Evolutionary conservation across 2,888 invertebrate genomes (phyloP).

Genomic region (Rhagonycha fulva): DNA sequence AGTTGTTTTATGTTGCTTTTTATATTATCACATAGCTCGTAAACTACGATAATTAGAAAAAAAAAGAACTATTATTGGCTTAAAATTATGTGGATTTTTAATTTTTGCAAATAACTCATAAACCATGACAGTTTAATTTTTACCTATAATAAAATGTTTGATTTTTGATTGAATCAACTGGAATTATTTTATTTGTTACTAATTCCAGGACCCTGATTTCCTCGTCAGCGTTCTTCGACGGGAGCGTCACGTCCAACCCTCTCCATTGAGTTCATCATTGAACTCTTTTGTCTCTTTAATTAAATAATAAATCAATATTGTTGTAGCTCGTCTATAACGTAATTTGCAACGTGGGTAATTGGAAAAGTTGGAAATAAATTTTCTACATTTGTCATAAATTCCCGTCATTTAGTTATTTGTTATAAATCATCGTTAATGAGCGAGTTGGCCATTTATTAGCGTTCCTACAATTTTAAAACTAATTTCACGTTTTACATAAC

Average conservation of each 20-base stretch:
- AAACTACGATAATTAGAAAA: too few relatives aligned
- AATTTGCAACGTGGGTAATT: background rate
- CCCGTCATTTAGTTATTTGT: background rate
- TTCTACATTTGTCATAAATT: background rate
- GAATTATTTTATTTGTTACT: background rate
- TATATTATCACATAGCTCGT: too few relatives aligned
- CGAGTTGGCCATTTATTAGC: background rate
- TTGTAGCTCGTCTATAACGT: background rate
- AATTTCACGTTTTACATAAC: background rate
- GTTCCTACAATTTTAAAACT: background rate
- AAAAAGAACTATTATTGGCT: too few relatives aligned
- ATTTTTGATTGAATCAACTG: background rate
- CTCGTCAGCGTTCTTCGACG: background rate
- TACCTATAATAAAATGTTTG: too few relatives aligned
- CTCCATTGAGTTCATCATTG: background rate
- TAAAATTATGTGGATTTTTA: too few relatives aligned
- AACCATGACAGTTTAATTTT: too few relatives aligned
- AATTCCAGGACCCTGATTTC: background rate
- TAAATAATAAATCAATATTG: background rate
- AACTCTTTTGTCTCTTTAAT: background rate
- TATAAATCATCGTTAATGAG: slow-evolving; percentile 1
- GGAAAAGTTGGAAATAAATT: background rate
- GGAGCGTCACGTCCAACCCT: background rate
- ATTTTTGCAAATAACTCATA: too few relatives aligned
- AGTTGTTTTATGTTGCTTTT: too few relatives aligned